Base-by-base conservation (phyloP, 92 coral and sea anemone species). In the Virgularia gustaviana region DNA sequence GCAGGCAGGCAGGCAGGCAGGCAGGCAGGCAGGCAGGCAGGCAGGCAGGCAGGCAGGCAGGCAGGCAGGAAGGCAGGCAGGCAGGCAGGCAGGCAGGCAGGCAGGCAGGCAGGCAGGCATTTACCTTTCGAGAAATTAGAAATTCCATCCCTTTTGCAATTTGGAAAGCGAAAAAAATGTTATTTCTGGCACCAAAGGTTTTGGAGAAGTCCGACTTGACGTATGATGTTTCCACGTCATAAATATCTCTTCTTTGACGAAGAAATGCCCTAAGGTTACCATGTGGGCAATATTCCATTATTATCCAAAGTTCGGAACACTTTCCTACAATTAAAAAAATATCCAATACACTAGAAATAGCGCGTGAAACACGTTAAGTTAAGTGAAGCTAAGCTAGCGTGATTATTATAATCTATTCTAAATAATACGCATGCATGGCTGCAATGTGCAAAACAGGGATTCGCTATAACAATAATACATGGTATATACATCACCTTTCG, bases 221-320 rank as follows among this genome's bases (percentile, higher is more conserved):
- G 62, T 83, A 87, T 2, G 64, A 41, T 87, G 83, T 83, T n/a
- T 65, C 78, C 30, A 90, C 63, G 18, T 82, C 85, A 28, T 84
- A 87, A 35, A 68, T 66, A 33, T 83, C 82, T 74, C 90, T 77
- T 47, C 63, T 82, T 34, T 37, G 63, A 23, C 96, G 81, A 9
- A 90, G 83, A 63, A 90, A 90, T 10, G 79, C 63, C 67, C 85
- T 20, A 52, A 90, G 67, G 74, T 83, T 65, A 25, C 96, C 96
- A 64, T 85, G 85, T 13, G 92, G 92, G 56, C 92, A 90, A 67
- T 77, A 87, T 72, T 90, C 96, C 84, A 90, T 87, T 52, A 90
- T 90, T 36, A 90, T 38, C 91, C 88, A 84, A 63, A 90, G 76
- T 30, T 89, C 86, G 19, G 80, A 79, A 65, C 65, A 36, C 16